Evolutionary conservation across 2,888 invertebrate genomes (phyloP).

Genomic region (Zygothrica quintamaculata): DNA sequence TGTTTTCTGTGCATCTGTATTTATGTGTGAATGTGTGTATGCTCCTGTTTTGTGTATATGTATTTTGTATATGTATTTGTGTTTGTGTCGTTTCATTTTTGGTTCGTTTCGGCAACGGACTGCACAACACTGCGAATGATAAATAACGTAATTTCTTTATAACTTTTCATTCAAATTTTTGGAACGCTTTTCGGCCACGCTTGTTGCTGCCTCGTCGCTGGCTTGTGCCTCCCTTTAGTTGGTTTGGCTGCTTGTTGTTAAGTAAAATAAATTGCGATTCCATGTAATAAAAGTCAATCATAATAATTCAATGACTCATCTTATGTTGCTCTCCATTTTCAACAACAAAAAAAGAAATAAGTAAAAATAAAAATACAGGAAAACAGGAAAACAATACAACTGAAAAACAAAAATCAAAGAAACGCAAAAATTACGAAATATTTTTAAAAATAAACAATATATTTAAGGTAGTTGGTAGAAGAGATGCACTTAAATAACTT

Average conservation of each 20-base stretch:
- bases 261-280: constrained; percentile 81
- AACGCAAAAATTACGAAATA: no score
- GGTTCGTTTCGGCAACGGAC: constrained; percentile 27
- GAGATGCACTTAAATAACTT: neutral
- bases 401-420: no score
- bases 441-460: neutral
- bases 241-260: constrained; percentile 64
- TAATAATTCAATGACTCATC: constrained; percentile 77
- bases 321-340: constrained; percentile 37
- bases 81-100: constrained; percentile 16
- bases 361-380: no score
- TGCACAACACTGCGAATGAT: constrained; percentile 68
- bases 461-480: neutral
- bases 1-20: constrained; percentile 5
- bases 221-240: constrained; percentile 2
- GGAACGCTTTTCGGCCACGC: constrained; percentile 49
- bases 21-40: neutral
- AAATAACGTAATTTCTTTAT: constrained; percentile 79
- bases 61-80: neutral
- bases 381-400: no score
- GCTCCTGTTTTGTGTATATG: constrained; percentile 2
- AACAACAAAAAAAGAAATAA: neutral
- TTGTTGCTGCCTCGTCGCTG: constrained; percentile 38
- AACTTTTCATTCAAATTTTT: constrained; percentile 77
- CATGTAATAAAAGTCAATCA: constrained; percentile 81